phyloP scores from a whole-genome alignment of 2,888 invertebrate genomes.

The Tetrapedia diversipes region DNA sequence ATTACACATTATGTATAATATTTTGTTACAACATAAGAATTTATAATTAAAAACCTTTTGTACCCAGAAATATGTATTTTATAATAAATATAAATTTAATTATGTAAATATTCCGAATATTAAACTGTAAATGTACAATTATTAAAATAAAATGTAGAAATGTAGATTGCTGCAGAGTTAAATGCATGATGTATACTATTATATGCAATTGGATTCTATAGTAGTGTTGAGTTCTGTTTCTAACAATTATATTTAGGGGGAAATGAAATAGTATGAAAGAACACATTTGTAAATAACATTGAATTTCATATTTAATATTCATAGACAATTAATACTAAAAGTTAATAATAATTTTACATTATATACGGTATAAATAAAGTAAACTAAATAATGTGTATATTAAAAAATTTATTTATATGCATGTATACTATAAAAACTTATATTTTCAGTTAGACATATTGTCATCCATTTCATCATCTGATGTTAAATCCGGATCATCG shows the following conservation, averaged over 20 bases:
- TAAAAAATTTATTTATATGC: slow-evolving; percentile 19
- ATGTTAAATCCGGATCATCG: slow-evolving; percentile 90
- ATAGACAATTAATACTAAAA: not conserved
- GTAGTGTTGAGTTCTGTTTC: not conserved
- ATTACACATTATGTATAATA: slow-evolving; percentile 1
- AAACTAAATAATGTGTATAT: not conserved
- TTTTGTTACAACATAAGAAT: slow-evolving; percentile 2
- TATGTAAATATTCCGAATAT: not conserved
- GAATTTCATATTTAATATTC: not conserved
- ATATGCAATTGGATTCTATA: not conserved
- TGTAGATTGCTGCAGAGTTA: not conserved
- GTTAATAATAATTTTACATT: slow-evolving; percentile 8
- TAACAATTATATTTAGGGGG: not conserved
- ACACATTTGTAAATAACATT: not conserved
- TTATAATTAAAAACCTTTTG: slow-evolving; percentile 26
- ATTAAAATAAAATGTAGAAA: not conserved
- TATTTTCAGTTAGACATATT: slow-evolving; percentile 73
- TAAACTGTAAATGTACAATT: slow-evolving; percentile 1
- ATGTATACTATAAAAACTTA: slow-evolving; percentile 6
- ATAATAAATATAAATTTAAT: slow-evolving; percentile 1
- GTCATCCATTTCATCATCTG: slow-evolving; percentile 89
- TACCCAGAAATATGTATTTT: too few species aligned
- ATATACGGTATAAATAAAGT: not conserved
- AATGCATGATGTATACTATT: not conserved
- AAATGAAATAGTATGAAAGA: not conserved